Evolutionary conservation across 2,113 vertebrate genomes (phyloP).

Genomic region (Astatoreochromis straeleni): DNA sequence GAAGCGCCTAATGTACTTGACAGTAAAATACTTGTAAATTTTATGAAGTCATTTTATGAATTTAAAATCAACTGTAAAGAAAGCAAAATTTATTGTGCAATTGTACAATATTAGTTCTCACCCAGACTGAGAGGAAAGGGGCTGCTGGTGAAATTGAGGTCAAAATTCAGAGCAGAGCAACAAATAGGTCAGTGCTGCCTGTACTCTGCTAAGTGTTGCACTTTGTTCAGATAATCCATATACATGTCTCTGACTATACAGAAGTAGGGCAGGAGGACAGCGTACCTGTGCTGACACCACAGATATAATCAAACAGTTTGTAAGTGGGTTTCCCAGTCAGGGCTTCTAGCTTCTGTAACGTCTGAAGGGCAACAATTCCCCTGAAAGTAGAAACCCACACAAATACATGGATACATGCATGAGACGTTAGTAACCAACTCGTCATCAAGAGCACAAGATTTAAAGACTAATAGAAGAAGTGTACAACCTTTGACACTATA

Average conservation of each 20-base stretch:
- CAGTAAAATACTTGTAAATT: neutral
- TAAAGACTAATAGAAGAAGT: neutral
- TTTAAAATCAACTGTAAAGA: neutral
- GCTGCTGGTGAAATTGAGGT: neutral
- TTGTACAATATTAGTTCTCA: neutral
- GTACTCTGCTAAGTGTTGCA: neutral
- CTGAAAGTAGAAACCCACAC: slow-evolving; percentile 64
- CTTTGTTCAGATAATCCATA: slow-evolving; percentile 20
- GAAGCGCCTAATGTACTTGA: neutral
- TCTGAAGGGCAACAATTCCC: slow-evolving; percentile 91
- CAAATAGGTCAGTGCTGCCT: slow-evolving; percentile 30
- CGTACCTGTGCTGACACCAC: slow-evolving; percentile 97
- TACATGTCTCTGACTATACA: neutral
- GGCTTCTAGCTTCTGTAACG: slow-evolving; percentile 84
- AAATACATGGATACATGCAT: neutral
- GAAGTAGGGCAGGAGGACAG: slow-evolving; percentile 6
- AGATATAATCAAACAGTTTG: slow-evolving; percentile 96
- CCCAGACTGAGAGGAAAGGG: neutral
- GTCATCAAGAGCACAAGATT: neutral
- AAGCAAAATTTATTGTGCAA: neutral
- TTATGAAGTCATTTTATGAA: neutral
- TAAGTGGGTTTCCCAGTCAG: slow-evolving; percentile 89
- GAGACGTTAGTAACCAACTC: neutral
- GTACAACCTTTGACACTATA: neutral
- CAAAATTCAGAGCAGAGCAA: neutral